These are phyloP conservation scores for Allenopithecus nigroviridis DNA, from an alignment of 2,797 vertebrate genomes.

Conservation along the genomic window DNA sequence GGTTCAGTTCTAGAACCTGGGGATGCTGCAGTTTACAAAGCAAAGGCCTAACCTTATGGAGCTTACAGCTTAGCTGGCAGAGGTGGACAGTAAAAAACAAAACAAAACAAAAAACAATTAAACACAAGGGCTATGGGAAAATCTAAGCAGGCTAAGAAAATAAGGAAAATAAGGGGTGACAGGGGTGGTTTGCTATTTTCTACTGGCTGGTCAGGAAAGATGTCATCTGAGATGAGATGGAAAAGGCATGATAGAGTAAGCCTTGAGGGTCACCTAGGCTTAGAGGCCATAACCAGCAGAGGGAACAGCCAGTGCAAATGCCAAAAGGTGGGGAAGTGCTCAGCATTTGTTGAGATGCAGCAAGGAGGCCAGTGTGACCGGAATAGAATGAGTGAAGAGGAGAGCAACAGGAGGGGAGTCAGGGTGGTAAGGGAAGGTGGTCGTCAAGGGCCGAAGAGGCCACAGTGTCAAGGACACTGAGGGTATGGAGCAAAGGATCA, in stretches of 20 bases:
- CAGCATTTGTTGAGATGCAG: not conserved
- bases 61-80: not conserved
- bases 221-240: not conserved
- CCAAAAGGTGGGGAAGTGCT: not conserved
- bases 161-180: not conserved
- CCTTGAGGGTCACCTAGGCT: not conserved
- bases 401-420: not conserved
- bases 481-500: not conserved
- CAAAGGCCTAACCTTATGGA: not conserved
- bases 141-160: not conserved
- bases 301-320: not conserved
- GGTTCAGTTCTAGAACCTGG: not conserved
- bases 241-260: not conserved
- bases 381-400: not conserved
- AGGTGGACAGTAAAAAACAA: not conserved
- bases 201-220: not conserved
- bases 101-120: not conserved
- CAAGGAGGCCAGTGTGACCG: not conserved
- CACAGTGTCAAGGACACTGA: not conserved
- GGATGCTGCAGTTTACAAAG: not conserved
- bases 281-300: not conserved
- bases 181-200: not conserved
- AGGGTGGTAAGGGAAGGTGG: not conserved
- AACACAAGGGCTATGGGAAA: not conserved
- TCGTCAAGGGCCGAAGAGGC: accelerated